phyloP scores from a whole-genome alignment of 2,113 vertebrate genomes.

The Polypterus senegalus region DNA sequence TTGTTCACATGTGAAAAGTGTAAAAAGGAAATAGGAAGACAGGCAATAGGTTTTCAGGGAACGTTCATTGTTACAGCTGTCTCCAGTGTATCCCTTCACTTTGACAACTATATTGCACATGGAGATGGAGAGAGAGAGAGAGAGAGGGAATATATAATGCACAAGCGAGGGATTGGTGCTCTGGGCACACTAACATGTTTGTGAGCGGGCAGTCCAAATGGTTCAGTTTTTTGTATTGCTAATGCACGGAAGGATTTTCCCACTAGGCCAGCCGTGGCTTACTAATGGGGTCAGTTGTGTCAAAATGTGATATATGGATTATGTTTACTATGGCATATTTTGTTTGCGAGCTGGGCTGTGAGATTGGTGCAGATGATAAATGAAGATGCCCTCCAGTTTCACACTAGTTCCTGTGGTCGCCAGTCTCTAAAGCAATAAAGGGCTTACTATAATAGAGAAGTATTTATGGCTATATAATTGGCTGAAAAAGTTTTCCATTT shows the following conservation, averaged over 20 bases:
- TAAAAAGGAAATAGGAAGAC: neutral
- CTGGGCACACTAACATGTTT: constrained; percentile 6
- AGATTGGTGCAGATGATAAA: constrained; percentile 59
- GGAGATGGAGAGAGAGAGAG: neutral
- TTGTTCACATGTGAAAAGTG: neutral
- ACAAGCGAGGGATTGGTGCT: constrained; percentile 3
- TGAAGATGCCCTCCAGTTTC: constrained; percentile 53
- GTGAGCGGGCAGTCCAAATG: constrained; percentile 13
- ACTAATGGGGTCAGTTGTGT: constrained; percentile 38
- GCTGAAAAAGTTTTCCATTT: constrained; percentile 22
- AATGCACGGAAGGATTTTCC: constrained; percentile 25
- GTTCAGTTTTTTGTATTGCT: constrained; percentile 13
- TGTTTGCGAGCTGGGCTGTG: constrained; percentile 44
- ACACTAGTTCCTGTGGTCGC: constrained; percentile 44
- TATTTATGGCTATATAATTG: constrained; percentile 24
- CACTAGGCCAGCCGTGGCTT: constrained; percentile 23
- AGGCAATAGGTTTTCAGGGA: neutral
- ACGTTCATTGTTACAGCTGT: neutral
- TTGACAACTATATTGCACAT: neutral
- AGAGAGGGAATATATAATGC: neutral
- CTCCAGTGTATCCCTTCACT: neutral
- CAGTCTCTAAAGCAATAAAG: constrained; percentile 30
- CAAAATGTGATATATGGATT: constrained; percentile 64
- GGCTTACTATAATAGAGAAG: constrained; percentile 10
- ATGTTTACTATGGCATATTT: constrained; percentile 67